Evolutionary conservation across 2,113 vertebrate genomes (phyloP).

Genomic region (Patagioenas fasciata): DNA sequence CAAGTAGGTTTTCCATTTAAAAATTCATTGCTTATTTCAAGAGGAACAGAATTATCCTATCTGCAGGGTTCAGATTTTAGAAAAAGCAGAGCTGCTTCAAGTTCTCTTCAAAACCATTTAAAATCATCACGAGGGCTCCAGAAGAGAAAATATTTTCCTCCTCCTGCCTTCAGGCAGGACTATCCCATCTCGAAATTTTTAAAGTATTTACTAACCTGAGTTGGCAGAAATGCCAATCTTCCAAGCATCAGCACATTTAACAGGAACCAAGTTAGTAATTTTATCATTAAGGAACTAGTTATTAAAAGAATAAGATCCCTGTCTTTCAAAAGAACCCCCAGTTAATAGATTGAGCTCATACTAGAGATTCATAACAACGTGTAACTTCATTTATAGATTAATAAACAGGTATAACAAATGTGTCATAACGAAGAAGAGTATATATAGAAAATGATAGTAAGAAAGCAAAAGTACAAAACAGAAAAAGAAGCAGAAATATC

Average conservation of each 20-base stretch:
- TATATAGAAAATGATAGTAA: neutral
- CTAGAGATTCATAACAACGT: neutral
- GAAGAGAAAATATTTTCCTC: neutral
- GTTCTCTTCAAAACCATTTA: neutral
- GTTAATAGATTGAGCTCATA: neutral
- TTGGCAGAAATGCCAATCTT: neutral
- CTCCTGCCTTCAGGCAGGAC: neutral
- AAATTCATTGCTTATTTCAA: slow-evolving; percentile 34
- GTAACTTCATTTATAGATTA: neutral
- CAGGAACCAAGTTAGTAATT: neutral
- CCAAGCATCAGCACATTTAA: neutral
- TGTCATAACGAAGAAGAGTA: neutral
- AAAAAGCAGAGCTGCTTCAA: neutral
- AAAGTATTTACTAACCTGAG: neutral
- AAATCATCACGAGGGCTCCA: neutral
- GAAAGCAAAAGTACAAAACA: neutral
- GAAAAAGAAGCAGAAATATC: neutral
- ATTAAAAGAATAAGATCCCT: neutral
- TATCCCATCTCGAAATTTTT: neutral
- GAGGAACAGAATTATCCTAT: neutral
- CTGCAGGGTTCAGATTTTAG: neutral
- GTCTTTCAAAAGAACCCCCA: neutral
- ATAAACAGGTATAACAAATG: neutral
- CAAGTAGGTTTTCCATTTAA: slow-evolving; percentile 36
- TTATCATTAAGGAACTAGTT: neutral